These are phyloP conservation scores for Cephonodes hylas DNA, from an alignment of 2,888 invertebrate species.

Conservation along the genomic window DNA sequence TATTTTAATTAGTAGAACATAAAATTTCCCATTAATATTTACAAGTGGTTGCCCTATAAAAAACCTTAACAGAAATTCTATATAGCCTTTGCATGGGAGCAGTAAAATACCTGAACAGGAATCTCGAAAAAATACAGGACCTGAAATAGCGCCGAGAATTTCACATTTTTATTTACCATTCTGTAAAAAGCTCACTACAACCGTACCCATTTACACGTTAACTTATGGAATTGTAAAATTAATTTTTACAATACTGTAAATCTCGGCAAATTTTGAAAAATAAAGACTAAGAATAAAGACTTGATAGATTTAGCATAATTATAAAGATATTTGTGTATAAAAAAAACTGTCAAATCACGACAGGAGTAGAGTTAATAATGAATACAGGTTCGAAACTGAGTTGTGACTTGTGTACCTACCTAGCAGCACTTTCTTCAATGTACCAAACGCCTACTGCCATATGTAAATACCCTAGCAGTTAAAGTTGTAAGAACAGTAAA, in stretches of 20 bases:
- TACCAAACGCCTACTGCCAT: too few species aligned
- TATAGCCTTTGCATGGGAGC: not conserved
- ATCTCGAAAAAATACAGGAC: not conserved
- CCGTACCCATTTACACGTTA: not conserved
- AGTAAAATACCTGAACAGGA: not conserved
- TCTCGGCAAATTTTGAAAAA: not conserved
- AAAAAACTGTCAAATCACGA: constrained; percentile 45
- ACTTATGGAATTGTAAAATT: not conserved
- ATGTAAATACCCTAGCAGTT: too few species aligned
- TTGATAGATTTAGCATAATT: too few species aligned
- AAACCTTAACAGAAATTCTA: not conserved
- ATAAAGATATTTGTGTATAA: too few species aligned
- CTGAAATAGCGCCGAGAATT: not conserved
- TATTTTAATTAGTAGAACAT: not conserved
- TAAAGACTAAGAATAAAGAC: too few species aligned
- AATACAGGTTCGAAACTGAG: constrained; percentile 38
- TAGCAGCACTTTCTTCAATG: too few species aligned
- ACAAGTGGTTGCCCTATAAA: not conserved
- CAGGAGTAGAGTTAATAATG: constrained; percentile 36
- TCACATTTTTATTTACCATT: not conserved
- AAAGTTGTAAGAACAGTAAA: too few species aligned
- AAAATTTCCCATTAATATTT: not conserved
- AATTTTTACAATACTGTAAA: not conserved
- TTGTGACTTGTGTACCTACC: too few species aligned
- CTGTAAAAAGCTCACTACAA: not conserved